These are phyloP conservation scores for Nomada fabriciana DNA, from an alignment of 2,888 invertebrate genomes.

Conservation along the genomic window DNA sequence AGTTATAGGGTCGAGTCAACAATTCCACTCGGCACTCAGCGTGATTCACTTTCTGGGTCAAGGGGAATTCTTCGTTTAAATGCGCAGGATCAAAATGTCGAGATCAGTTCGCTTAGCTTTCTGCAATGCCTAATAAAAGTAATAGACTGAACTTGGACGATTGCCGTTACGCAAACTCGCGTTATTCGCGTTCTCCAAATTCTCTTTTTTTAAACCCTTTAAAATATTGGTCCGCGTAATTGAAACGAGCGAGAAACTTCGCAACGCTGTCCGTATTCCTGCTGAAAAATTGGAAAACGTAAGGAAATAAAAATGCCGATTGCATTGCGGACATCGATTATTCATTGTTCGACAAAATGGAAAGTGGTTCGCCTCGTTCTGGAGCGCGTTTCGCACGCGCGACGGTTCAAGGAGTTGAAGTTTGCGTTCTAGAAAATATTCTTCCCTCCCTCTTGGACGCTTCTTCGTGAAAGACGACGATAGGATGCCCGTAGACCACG, in stretches of 20 bases:
- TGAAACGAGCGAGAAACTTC: conserved; percentile 7
- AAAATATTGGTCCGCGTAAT: neutral
- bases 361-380: neutral
- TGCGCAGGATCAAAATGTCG: conserved; percentile 23
- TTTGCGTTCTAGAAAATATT: conserved; percentile 23
- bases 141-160: neutral
- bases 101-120: conserved; percentile 10
- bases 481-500: neutral
- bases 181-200: neutral
- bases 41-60: conserved; percentile 38
- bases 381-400: neutral
- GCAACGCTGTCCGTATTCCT: conserved; percentile 1
- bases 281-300: conserved; percentile 3
- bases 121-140: conserved; percentile 36
- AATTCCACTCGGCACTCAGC: neutral
- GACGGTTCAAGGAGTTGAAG: neutral
- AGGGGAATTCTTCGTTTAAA: conserved; percentile 41
- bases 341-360: conserved; percentile 27
- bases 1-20: conserved; percentile 13
- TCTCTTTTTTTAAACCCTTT: conserved; percentile 16
- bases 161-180: neutral
- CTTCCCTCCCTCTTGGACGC: neutral
- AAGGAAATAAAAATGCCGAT: conserved; percentile 16
- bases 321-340: conserved; percentile 20
- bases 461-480: conserved; percentile 2